phyloP scores from a whole-genome alignment of 2,888 invertebrate species.

The Ectemnius continuus region DNA sequence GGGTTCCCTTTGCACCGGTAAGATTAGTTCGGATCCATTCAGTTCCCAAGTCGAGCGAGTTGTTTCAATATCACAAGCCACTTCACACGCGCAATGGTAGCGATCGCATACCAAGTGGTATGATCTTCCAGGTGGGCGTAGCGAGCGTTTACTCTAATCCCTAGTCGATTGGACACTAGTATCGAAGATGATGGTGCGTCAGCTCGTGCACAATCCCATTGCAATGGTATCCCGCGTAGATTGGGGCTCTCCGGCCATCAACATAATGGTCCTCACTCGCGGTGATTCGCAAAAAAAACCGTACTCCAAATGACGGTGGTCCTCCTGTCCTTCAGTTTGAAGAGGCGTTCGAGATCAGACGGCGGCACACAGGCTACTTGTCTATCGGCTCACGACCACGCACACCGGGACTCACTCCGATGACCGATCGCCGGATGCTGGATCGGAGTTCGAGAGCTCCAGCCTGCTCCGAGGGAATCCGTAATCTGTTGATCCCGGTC shows the following conservation, averaged over 20 bases:
- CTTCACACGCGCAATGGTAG: constrained; percentile 58
- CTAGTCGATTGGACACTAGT: constrained; percentile 19
- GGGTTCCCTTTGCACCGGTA: too few relatives aligned
- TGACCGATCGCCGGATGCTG: neutral
- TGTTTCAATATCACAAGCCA: constrained; percentile 46
- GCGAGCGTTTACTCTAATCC: neutral
- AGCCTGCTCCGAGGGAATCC: constrained; percentile 31
- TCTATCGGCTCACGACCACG: constrained; percentile 29
- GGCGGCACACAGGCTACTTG: neutral
- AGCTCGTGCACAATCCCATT: constrained; percentile 53
- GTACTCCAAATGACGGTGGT: neutral
- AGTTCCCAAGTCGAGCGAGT: too few relatives aligned
- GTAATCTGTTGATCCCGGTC: constrained; percentile 37
- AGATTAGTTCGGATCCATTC: too few relatives aligned
- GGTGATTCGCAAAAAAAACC: neutral
- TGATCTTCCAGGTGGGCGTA: constrained; percentile 13
- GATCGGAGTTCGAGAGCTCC: constrained; percentile 11
- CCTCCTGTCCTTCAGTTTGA: neutral
- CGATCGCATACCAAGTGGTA: constrained; percentile 12
- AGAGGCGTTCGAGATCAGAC: too few relatives aligned
- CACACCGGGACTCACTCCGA: neutral
- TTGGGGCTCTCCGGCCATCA: constrained; percentile 41
- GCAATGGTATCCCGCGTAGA: constrained; percentile 23
- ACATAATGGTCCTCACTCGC: constrained; percentile 32
- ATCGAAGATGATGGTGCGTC: constrained; percentile 54